These are phyloP conservation scores for Sarcophaga caerulescens DNA, from an alignment of 2,888 invertebrate species.

Conservation along the genomic window DNA sequence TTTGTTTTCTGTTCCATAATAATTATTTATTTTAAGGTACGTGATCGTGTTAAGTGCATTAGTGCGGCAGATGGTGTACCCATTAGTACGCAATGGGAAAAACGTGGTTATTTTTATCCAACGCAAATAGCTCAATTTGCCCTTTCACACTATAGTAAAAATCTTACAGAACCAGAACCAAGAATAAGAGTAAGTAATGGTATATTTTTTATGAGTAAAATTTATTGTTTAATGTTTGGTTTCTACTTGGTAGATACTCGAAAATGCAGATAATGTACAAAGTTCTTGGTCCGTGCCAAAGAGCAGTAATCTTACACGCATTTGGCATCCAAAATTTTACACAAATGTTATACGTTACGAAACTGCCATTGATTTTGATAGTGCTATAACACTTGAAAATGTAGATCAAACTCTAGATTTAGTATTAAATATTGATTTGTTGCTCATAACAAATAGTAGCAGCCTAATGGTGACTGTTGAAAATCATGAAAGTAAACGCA, in stretches of 20 bases:
- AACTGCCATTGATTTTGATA: slow-evolving; percentile 86
- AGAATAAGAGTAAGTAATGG: slow-evolving; percentile 82
- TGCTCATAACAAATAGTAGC: slow-evolving; percentile 88
- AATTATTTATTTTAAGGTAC: slow-evolving; percentile 79
- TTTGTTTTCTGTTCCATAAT: not conserved
- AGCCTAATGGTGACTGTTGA: slow-evolving; percentile 90
- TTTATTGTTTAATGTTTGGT: not conserved
- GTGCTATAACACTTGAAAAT: slow-evolving; percentile 85
- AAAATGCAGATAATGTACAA: slow-evolving; percentile 87
- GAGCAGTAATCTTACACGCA: slow-evolving; percentile 85
- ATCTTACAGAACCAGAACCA: slow-evolving; percentile 92
- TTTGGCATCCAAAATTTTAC: slow-evolving; percentile 83
- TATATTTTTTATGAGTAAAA: slow-evolving; percentile 1
- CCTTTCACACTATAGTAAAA: slow-evolving; percentile 97
- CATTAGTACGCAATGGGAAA: slow-evolving; percentile 98
- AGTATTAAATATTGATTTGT: slow-evolving; percentile 88
- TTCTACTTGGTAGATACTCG: slow-evolving; percentile 82
- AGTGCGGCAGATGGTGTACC: slow-evolving; percentile 97
- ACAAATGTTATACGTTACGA: slow-evolving; percentile 87
- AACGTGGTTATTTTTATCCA: slow-evolving; percentile 97
- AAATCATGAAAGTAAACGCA: slow-evolving; percentile 89
- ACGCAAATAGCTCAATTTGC: slow-evolving; percentile 99
- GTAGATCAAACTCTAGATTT: slow-evolving; percentile 86
- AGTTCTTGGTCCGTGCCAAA: slow-evolving; percentile 89
- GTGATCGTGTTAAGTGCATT: slow-evolving; percentile 97